phyloP scores from a whole-genome alignment of 2,888 invertebrate species.

The Ctenicera cuprea region DNA sequence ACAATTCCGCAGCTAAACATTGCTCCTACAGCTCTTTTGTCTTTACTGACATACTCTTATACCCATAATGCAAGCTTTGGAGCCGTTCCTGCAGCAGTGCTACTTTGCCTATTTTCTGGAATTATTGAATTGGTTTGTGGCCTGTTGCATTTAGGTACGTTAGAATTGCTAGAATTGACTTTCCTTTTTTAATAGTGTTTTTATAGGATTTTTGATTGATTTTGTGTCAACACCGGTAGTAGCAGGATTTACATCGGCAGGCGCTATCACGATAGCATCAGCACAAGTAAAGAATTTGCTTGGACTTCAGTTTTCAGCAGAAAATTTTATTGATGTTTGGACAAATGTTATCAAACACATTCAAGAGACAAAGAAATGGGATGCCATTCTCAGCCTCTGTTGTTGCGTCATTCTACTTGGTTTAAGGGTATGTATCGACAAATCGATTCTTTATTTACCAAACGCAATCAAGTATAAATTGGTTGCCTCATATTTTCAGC shows the following conservation, averaged over 20 bases:
- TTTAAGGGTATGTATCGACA: constrained; percentile 77
- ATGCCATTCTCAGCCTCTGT: constrained; percentile 77
- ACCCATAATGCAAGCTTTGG: constrained; percentile 71
- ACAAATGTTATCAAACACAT: constrained; percentile 75
- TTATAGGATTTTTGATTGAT: constrained; percentile 82
- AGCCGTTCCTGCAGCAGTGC: constrained; percentile 77
- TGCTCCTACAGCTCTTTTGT: constrained; percentile 86
- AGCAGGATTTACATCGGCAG: constrained; percentile 85
- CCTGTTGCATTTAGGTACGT: constrained; percentile 79
- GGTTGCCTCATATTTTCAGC: too few species aligned
- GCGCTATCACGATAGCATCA: constrained; percentile 84
- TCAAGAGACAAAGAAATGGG: constrained; percentile 75
- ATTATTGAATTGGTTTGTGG: constrained; percentile 80
- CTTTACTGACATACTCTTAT: constrained; percentile 82
- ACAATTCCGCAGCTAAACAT: constrained; percentile 81
- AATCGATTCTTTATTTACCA: background rate
- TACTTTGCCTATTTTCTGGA: constrained; percentile 81
- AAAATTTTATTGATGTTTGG: constrained; percentile 79
- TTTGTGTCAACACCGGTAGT: constrained; percentile 86
- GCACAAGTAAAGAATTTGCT: constrained; percentile 83
- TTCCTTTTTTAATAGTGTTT: constrained; percentile 16
- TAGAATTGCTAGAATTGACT: background rate
- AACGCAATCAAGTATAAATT: too few species aligned
- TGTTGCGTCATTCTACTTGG: constrained; percentile 78
- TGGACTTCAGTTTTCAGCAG: constrained; percentile 78